Evolutionary conservation across 2,797 vertebrate species (phyloP).

Genomic region (Saxicola maurus): DNA sequence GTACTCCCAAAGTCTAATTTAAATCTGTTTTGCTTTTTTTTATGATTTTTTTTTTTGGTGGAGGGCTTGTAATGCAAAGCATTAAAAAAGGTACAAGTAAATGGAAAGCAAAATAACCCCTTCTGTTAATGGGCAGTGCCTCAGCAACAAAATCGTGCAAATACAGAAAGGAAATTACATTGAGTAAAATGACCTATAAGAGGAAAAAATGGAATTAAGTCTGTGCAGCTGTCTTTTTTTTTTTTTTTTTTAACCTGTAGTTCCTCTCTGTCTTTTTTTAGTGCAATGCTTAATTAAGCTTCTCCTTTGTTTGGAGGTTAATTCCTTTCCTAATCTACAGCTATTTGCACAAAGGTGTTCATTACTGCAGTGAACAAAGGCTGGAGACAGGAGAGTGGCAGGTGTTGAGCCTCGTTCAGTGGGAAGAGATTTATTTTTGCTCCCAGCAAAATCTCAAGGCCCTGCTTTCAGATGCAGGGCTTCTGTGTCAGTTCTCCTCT

Average conservation of each 20-base stretch:
- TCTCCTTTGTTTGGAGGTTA: constrained; percentile 35
- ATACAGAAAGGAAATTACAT: constrained; percentile 23
- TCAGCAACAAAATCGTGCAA: background rate
- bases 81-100: constrained; percentile 22
- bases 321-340: constrained; percentile 28
- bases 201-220: constrained; percentile 13
- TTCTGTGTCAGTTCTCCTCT: background rate
- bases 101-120: background rate
- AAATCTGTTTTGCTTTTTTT: constrained; percentile 35
- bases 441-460: rapidly evolving
- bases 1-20: constrained; percentile 50
- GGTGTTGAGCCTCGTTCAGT: background rate
- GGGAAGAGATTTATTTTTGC: background rate
- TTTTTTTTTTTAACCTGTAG: background rate
- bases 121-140: background rate
- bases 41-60: background rate
- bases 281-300: background rate
- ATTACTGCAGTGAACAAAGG: background rate
- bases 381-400: background rate
- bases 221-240: background rate
- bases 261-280: background rate
- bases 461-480: background rate
- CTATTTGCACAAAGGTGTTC: constrained; percentile 35
- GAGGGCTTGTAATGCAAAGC: constrained; percentile 18
- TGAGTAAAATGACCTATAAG: constrained; percentile 26